Evolutionary conservation across 2,797 vertebrate genomes (phyloP).

Genomic region (Artibeus jamaicensis): DNA sequence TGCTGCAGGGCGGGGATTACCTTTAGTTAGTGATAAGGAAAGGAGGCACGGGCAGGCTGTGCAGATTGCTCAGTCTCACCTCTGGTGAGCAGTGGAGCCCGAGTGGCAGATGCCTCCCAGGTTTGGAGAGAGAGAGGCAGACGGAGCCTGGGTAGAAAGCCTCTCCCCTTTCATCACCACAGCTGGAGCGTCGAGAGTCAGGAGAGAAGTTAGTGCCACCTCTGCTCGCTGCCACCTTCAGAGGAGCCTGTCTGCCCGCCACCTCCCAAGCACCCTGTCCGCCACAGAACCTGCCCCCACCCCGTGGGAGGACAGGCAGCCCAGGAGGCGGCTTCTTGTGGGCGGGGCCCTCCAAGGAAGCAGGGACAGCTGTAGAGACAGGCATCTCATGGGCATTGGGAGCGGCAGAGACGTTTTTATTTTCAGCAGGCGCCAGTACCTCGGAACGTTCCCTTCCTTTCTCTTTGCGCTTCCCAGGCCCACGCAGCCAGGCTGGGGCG

Average conservation of each 20-base stretch:
- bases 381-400: not conserved
- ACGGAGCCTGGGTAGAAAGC: not conserved
- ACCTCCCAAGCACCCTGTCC: not conserved
- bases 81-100: not conserved
- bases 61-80: not conserved
- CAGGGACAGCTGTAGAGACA: not conserved
- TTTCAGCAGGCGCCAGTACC: slow-evolving; percentile 20
- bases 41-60: not conserved
- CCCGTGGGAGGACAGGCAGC: accelerated
- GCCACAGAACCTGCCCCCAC: not conserved
- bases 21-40: not conserved
- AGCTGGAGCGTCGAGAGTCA: not conserved
- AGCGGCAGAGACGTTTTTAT: not conserved
- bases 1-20: not conserved
- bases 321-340: not conserved
- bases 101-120: not conserved
- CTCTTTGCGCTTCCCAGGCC: not conserved
- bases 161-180: not conserved
- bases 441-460: slow-evolving; percentile 4
- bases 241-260: not conserved
- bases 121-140: not conserved
- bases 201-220: not conserved
- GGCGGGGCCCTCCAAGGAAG: not conserved
- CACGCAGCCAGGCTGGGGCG: not conserved
- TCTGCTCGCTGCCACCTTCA: not conserved